These are phyloP conservation scores for Daboia siamensis DNA, from an alignment of 2,113 vertebrate genomes.

Conservation along the genomic window DNA sequence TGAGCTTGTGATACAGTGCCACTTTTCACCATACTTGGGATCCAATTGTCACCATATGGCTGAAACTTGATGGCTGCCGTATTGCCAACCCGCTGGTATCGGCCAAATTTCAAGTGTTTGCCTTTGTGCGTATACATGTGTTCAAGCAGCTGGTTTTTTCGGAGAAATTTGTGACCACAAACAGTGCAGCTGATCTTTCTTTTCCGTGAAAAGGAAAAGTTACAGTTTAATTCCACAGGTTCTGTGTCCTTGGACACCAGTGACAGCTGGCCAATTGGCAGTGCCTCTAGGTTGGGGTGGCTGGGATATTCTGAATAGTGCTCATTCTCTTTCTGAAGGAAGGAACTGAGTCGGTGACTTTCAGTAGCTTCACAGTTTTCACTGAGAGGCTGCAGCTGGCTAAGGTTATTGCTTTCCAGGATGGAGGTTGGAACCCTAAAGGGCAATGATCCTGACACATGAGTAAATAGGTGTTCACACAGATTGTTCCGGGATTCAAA, in stretches of 20 bases:
- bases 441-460: constrained; percentile 77
- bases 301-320: constrained; percentile 65
- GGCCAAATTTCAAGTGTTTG: constrained; percentile 79
- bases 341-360: constrained; percentile 62
- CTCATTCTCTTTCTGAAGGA: constrained; percentile 65
- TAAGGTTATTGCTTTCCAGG: constrained; percentile 78
- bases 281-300: constrained; percentile 74
- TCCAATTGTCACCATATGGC: constrained; percentile 71
- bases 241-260: constrained; percentile 79
- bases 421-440: constrained; percentile 76
- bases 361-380: constrained; percentile 63
- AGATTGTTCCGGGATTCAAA: constrained; percentile 82
- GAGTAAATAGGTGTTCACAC: constrained; percentile 87
- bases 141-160: constrained; percentile 90
- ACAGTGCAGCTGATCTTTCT: constrained; percentile 88
- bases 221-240: constrained; percentile 81
- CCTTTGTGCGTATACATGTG: constrained; percentile 92
- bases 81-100: constrained; percentile 80
- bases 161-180: constrained; percentile 84
- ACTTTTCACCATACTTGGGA: constrained; percentile 63
- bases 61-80: constrained; percentile 75
- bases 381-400: constrained; percentile 71
- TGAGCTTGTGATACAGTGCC: constrained; percentile 77
- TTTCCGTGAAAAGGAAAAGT: constrained; percentile 84
- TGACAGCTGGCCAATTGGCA: constrained; percentile 82